Evolutionary conservation across 2,888 invertebrate genomes (phyloP).

Genomic region (Nebria brevicollis): DNA sequence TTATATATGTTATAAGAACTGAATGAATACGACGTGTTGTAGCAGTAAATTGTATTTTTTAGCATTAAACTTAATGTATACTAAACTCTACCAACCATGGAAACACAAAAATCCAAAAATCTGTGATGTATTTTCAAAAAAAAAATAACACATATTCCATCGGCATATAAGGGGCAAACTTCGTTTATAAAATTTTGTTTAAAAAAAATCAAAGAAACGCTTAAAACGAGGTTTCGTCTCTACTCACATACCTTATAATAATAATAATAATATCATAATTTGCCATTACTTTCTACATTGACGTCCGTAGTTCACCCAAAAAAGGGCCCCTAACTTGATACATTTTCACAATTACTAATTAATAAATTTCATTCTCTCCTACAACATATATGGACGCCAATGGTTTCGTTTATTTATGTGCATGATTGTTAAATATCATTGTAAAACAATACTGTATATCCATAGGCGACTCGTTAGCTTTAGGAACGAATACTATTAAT

Average conservation of each 20-base stretch:
- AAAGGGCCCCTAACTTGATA: not conserved
- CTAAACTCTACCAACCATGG: conserved; percentile 4
- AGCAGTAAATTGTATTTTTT: not conserved
- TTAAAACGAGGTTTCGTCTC: conserved; percentile 17
- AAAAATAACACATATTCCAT: conserved; percentile 30
- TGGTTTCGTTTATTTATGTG: conserved; percentile 25
- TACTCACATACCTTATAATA: not conserved
- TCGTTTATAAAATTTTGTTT: conserved; percentile 35
- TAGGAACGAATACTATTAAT: conserved; percentile 35
- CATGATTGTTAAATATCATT: conserved; percentile 37
- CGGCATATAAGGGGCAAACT: conserved; percentile 27
- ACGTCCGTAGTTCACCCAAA: not conserved
- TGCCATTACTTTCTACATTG: not conserved
- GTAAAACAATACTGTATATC: conserved; percentile 41
- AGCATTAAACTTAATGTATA: conserved; percentile 9
- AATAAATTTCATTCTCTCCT: not conserved
- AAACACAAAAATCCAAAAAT: conserved; percentile 38
- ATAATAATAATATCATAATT: conserved; percentile 1
- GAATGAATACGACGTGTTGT: not conserved
- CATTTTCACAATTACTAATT: not conserved
- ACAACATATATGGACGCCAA: conserved; percentile 22
- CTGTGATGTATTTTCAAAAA: conserved; percentile 40
- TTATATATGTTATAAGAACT: not conserved
- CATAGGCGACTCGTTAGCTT: conserved; percentile 31
- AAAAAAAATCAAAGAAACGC: conserved; percentile 37